These are phyloP conservation scores for Pterostichus madidus DNA, from an alignment of 2,888 invertebrate species.

Conservation along the genomic window DNA sequence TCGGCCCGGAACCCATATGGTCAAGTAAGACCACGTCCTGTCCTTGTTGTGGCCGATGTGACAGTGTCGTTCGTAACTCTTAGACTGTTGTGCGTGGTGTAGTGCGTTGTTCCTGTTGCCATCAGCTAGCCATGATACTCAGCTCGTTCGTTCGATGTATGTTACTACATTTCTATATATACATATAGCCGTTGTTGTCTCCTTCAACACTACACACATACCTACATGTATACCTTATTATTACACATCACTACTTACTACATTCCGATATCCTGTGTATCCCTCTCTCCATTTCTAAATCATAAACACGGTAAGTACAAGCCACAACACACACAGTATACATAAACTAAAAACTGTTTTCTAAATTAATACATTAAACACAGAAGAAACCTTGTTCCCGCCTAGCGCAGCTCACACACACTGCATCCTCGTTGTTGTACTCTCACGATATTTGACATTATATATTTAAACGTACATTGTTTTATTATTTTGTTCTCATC, in stretches of 20 bases:
- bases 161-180: conserved; percentile 72
- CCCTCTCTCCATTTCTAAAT: neutral
- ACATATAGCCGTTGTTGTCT: conserved; percentile 56
- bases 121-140: conserved; percentile 74
- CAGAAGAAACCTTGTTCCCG: neutral
- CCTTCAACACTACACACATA: neutral
- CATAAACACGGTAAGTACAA: conserved; percentile 22
- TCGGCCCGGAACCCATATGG: conserved; percentile 75
- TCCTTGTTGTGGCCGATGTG: conserved; percentile 78
- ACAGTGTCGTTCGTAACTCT: conserved; percentile 76
- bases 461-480: conserved; percentile 55
- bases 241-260: neutral
- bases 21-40: conserved; percentile 78
- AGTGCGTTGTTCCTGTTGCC: conserved; percentile 75
- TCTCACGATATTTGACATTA: conserved; percentile 66
- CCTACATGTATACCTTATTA: no score
- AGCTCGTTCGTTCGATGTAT: conserved; percentile 78
- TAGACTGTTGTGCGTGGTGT: conserved; percentile 75
- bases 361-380: conserved; percentile 16
- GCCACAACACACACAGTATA: neutral
- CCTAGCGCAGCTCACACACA: conserved; percentile 39
- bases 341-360: conserved; percentile 2
- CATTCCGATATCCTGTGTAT: neutral
- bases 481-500: conserved; percentile 61
- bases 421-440: conserved; percentile 66